Evolutionary conservation across 1,140 invertebrate genomes (phyloP), one percentile per base, ranked within the genome.

Genomic region (Mercenaria mercenaria): DNA sequence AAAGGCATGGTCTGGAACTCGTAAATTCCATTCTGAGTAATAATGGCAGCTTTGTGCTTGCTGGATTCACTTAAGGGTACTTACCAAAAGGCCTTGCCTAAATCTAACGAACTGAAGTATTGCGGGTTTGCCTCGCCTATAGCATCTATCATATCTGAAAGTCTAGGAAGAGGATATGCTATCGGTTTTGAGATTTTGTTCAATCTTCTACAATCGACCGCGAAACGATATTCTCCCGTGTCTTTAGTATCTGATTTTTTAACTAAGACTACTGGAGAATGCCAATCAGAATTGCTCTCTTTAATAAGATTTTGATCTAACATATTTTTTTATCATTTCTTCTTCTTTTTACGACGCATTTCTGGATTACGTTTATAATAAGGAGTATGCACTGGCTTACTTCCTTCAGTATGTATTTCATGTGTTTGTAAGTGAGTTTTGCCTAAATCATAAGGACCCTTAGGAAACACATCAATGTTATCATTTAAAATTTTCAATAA

Each of bases 1-100:
- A 95, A 96, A 34, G 93, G 92, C 32, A 96, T 81, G 11, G 61
- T 69, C 59, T 85, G 50, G n/a, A 59, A 89, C 64, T 81, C 47
- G 74, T 76, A 91, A 23, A 88, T 84, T 4, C 81, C 81, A 47
- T 69, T 39, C 34, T 74, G 37, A 39, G 69, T 74, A 74, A 74
- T 41, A 74, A 84, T 69, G 26, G 81, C 81, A 34, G 37, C 34
- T 47, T 84, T 84, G 18, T 50, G 61, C 61, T 72, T 84, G 34
- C 81, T 84, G 23, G 26, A 41, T 34, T 84, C 64, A 50, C 37
- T 43, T 37, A 90, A 43, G 2, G 81, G 81, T 2, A 90, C 56
- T 64, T 90, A 47, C 81, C 88, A 85, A 64, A 74, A 90, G 11
- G 67, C 81, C 32, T 72, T 85, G n/a, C 43, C 69, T 11, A 90